phyloP scores from a whole-genome alignment of 2,888 invertebrate species.

The Drosophila melanocephala region DNA sequence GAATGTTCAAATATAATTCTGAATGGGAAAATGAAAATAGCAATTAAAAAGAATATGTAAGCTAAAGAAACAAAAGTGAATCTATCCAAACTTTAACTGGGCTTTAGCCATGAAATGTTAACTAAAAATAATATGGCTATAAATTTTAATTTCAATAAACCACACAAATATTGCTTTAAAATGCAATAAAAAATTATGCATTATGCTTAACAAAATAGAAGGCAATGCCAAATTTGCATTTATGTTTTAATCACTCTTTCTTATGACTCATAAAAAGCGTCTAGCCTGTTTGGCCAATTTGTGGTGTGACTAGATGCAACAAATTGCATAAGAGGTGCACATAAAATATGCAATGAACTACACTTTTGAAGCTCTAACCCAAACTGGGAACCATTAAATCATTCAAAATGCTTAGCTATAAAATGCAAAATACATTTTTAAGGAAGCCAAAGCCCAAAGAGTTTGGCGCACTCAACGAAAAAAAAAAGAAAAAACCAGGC shows the following conservation, averaged over 20 bases:
- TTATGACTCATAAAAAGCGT: conserved; percentile 34
- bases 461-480: neutral
- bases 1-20: neutral
- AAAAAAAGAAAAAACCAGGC: conserved; percentile 6
- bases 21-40: neutral
- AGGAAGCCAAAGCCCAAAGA: conserved; percentile 34
- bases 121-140: neutral
- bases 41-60: neutral
- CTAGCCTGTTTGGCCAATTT: conserved; percentile 21
- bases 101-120: neutral
- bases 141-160: neutral
- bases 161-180: neutral
- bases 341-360: conserved; percentile 60
- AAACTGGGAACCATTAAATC: conserved; percentile 59
- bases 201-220: neutral
- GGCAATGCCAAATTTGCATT: conserved; percentile 15
- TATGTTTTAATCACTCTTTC: neutral
- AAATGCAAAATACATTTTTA: conserved; percentile 63
- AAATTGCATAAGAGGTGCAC: conserved; percentile 64
- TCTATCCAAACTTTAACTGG: neutral
- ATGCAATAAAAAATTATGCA: neutral
- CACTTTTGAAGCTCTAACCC: conserved; percentile 42
- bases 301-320: conserved; percentile 6
- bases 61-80: neutral
- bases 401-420: conserved; percentile 51